A percentile compares a stretch with the other conserved stretches of the same genome.
Evolutionary conservation across 2,797 vertebrate genomes (phyloP).

Genomic region (Geotrypetes seraphini): DNA sequence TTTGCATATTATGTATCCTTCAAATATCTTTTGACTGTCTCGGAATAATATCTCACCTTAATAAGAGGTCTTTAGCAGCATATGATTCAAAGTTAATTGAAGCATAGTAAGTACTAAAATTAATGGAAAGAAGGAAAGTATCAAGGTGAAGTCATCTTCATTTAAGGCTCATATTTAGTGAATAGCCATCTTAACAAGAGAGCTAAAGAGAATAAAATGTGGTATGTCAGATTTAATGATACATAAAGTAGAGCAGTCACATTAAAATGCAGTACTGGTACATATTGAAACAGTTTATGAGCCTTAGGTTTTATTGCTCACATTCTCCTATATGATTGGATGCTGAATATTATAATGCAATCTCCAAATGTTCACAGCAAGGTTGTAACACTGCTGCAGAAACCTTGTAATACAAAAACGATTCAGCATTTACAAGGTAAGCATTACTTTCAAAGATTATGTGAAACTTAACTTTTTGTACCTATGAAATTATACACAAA

Average conservation of each 20-base stretch:
- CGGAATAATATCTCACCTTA: constrained; percentile 17
- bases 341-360: constrained; percentile 24
- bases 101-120: constrained; percentile 30
- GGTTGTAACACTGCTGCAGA: constrained; percentile 27
- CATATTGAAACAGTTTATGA: constrained; percentile 30
- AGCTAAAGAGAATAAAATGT: constrained; percentile 43
- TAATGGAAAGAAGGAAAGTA: constrained; percentile 41
- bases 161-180: constrained; percentile 43
- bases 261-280: constrained; percentile 41
- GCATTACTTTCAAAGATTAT: background rate
- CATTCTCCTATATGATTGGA: constrained; percentile 24
- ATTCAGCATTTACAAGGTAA: constrained; percentile 1
- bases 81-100: constrained; percentile 38
- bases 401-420: constrained; percentile 11
- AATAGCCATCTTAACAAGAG: constrained; percentile 38
- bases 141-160: constrained; percentile 43
- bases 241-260: constrained; percentile 22
- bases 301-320: constrained; percentile 30
- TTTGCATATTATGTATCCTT: constrained; percentile 5
- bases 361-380: constrained; percentile 22
- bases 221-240: constrained; percentile 43
- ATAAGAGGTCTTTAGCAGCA: constrained; percentile 27
- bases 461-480: background rate
- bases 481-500: background rate
- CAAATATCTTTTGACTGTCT: constrained; percentile 13